A percentile compares a stretch with the other conserved stretches of the same genome.
Evolutionary conservation across 1,140 invertebrate genomes (phyloP).

Genomic region (Platyura marginata): DNA sequence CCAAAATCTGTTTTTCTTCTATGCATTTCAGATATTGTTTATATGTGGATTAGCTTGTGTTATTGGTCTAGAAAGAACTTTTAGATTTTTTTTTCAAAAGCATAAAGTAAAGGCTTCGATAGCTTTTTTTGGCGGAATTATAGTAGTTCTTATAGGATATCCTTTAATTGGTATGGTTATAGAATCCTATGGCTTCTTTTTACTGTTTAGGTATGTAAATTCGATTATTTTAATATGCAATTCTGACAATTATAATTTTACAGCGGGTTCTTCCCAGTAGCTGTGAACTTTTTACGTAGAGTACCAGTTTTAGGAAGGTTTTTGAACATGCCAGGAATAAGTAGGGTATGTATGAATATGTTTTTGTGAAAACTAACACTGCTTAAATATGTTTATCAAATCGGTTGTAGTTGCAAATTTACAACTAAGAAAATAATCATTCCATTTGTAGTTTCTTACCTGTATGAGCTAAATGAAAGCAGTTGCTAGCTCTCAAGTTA

Average conservation of each 20-base stretch:
- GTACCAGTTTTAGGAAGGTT: constrained; percentile 55
- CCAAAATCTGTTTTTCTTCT: constrained; percentile 1
- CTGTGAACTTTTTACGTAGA: constrained; percentile 70
- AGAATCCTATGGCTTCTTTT: constrained; percentile 76
- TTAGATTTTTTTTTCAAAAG: constrained; percentile 95
- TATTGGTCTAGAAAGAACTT: constrained; percentile 87
- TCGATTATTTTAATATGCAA: neutral
- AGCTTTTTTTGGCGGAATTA: constrained; percentile 88
- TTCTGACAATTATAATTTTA: constrained; percentile 3
- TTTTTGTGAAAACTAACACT: no score
- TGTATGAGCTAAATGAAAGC: no score
- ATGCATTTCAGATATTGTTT: constrained; percentile 67
- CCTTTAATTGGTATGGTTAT: constrained; percentile 91
- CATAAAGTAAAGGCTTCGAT: constrained; percentile 88
- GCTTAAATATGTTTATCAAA: no score
- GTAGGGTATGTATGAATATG: constrained; percentile 14
- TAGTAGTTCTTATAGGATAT: constrained; percentile 89
- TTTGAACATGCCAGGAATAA: constrained; percentile 53
- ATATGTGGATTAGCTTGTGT: constrained; percentile 88
- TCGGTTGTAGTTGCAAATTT: no score
- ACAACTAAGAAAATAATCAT: no score
- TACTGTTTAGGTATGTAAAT: constrained; percentile 47
- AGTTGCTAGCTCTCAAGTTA: no score
- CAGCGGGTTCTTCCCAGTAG: constrained; percentile 73
- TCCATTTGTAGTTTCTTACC: no score